These are phyloP conservation scores for Lypha dubia DNA, from an alignment of 2,888 invertebrate genomes.

Conservation along the genomic window DNA sequence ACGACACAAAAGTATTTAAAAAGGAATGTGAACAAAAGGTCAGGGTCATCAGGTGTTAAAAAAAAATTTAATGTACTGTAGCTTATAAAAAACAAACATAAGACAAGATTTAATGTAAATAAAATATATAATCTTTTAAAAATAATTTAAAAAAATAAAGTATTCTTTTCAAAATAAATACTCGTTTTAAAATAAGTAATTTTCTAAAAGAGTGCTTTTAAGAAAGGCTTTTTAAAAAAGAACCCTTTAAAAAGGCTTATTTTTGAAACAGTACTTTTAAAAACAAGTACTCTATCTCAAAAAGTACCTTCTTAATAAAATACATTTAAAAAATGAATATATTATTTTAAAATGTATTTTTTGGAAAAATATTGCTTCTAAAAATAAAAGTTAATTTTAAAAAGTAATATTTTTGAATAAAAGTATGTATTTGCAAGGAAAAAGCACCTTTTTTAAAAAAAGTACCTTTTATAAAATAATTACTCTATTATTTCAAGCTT, in stretches of 20 bases:
- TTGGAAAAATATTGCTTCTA: too few species aligned
- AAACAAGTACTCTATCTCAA: neutral
- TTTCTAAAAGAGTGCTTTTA: neutral
- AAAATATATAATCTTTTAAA: too few species aligned
- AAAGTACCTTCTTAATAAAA: neutral
- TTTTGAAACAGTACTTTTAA: neutral
- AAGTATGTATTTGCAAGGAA: too few species aligned
- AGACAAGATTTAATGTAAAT: neutral
- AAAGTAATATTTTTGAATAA: too few species aligned
- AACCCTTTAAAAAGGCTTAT: neutral
- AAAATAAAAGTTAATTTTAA: too few species aligned
- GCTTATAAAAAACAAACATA: neutral
- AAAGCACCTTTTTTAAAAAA: neutral
- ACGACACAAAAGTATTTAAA: slow-evolving; percentile 15
- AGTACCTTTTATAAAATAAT: too few species aligned
- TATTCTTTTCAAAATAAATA: neutral
- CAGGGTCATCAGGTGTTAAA: slow-evolving; percentile 55
- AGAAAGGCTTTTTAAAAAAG: too few species aligned
- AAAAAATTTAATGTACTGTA: neutral
- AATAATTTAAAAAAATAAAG: too few species aligned
- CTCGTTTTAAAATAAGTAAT: neutral
- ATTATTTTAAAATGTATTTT: too few species aligned
- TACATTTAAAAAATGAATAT: neutral
- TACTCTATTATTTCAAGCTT: too few species aligned
- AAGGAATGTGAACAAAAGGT: slow-evolving; percentile 37